A percentile compares a stretch with the other conserved stretches of the same genome.
Evolutionary conservation across 2,113 vertebrate species (phyloP).

Genomic region (Oncorhynchus keta): DNA sequence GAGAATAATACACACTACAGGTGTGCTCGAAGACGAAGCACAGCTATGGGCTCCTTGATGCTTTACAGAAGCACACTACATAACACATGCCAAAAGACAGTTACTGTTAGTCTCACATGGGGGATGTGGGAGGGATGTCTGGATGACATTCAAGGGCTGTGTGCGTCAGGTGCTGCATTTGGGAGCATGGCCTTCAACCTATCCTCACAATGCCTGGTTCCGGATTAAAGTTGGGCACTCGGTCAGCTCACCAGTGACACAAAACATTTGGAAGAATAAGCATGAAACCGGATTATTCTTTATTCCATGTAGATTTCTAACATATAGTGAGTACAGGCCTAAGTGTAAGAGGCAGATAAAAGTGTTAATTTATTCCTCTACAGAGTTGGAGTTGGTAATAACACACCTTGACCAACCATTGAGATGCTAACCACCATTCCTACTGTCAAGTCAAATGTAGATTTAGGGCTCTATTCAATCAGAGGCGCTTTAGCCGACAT

Average conservation of each 20-base stretch:
- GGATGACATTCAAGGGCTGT: slow-evolving; percentile 46
- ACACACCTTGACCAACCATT: no score
- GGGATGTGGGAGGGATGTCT: slow-evolving; percentile 30
- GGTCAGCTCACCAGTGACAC: not conserved
- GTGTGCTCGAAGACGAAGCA: slow-evolving; percentile 30
- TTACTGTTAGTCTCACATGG: slow-evolving; percentile 45
- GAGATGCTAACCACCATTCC: slow-evolving; percentile 2
- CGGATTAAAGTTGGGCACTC: not conserved
- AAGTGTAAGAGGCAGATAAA: no score
- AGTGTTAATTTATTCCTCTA: no score
- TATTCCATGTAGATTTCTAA: no score
- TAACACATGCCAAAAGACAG: slow-evolving; percentile 61
- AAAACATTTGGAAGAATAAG: not conserved
- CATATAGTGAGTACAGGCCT: no score
- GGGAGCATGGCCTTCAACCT: slow-evolving; percentile 14
- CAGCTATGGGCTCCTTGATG: slow-evolving; percentile 37
- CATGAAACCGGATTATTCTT: no score
- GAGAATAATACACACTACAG: slow-evolving; percentile 8
- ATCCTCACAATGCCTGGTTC: not conserved
- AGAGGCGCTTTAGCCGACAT: no score
- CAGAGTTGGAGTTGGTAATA: no score
- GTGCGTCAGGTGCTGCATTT: slow-evolving; percentile 38
- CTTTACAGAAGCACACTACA: slow-evolving; percentile 31
- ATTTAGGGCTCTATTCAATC: no score
- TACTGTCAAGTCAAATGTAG: slow-evolving; percentile 14